Base-by-base conservation (phyloP, 2,113 vertebrate species). In the Chitala chitala region DNA sequence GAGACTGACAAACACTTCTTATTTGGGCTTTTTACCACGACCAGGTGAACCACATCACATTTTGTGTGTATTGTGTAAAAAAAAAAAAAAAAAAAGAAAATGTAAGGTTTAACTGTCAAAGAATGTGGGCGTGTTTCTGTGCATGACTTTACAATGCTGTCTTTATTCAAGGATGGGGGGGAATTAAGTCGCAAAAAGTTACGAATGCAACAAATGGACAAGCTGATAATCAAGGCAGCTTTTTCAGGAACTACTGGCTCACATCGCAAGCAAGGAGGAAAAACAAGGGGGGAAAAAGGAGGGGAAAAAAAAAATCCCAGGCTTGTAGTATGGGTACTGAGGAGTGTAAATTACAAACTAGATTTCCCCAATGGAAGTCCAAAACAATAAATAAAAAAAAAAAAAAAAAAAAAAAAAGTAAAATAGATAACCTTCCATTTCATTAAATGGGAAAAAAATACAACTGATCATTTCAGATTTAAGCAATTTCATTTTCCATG, bases 201-300 rank as follows among this genome's bases (percentile, higher is more conserved):
- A 71, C 51, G 3, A 80, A 82, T 77, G 78, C 82, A 82, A 81
- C 75, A 83, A 71, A 77, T 68, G 75, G 80, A 82, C 78, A 79
- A 78, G 72, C 75, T 73, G 66, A 85, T 72, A 79, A 78, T 79
- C 80, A 89, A 90, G 89, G 89, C 87, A 88, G 86, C 80, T 83
- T 90, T 83, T 89, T 86, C 84, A 85, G 85, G 79, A 87, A 89
- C 88, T 84, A 88, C 86, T 89, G 84, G 80, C 80, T 80, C 78
- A 86, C 82, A 81, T 84, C 85, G 80, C 83, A 77, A 78, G 80
- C 64, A 71, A 82, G 76, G 75, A 84, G 76, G 74, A 80, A 80
- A 76, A 58, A 40, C 36, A 31, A 40, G n/a, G n/a, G n/a, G n/a
- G n/a, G n/a, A n/a, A n/a, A n/a, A n/a, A n/a, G n/a, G n/a, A n/a